Percentiles rank a stretch among this genome's conserved stretches.
Conservation (phyloP, 2,113 vertebrate species). For the Perca fluviatilis region DNA sequence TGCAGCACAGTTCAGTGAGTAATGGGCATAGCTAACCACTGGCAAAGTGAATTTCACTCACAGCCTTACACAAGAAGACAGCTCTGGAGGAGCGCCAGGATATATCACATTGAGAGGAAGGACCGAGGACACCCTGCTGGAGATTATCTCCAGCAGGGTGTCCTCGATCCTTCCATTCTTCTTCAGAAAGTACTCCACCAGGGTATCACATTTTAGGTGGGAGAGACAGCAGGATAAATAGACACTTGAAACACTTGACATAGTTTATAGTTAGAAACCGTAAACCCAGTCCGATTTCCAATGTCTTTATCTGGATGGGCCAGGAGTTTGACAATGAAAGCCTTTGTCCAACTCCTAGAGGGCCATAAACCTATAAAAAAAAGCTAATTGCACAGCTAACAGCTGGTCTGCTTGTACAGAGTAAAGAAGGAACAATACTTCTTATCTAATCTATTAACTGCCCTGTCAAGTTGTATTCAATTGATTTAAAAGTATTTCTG, state of each 20-base stretch:
- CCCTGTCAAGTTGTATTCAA: conserved; percentile 19
- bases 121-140: no score
- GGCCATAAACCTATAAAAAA: conserved; percentile 36
- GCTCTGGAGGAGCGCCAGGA: conserved; percentile 61
- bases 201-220: conserved; percentile 42
- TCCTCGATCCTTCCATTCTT: conserved; percentile 56
- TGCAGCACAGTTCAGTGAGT: conserved; percentile 69
- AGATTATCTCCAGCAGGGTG: conserved; percentile 54
- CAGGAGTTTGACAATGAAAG: conserved; percentile 49
- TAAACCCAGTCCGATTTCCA: conserved; percentile 48
- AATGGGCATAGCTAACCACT: conserved; percentile 68
- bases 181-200: conserved; percentile 44
- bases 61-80: conserved; percentile 59
- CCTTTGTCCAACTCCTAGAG: conserved; percentile 47
- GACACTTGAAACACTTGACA: conserved; percentile 67
- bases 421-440: conserved; percentile 21
- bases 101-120: conserved; percentile 40
- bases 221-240: conserved; percentile 55
- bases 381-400: conserved; percentile 50
- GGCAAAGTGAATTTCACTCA: conserved; percentile 76
- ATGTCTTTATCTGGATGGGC: conserved; percentile 58
- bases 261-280: conserved; percentile 50
- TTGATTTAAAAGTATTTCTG: conserved; percentile 9
- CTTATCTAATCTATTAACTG: conserved; percentile 32
- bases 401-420: conserved; percentile 58